phyloP scores from a whole-genome alignment of 2,113 vertebrate genomes.

The Sigmodon hispidus region DNA sequence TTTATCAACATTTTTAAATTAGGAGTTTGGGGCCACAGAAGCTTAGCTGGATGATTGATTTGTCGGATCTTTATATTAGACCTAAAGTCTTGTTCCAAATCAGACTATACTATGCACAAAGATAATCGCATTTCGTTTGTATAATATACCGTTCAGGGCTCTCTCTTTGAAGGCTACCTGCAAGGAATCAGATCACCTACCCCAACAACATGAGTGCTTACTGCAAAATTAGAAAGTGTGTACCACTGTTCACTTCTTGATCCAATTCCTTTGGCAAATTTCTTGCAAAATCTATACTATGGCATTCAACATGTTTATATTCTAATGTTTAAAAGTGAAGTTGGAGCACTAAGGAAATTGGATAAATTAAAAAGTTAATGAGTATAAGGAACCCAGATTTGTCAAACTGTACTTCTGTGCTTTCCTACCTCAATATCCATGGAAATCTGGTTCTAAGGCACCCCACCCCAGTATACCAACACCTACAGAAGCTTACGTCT shows the following conservation, averaged over 20 bases:
- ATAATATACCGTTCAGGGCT: constrained; percentile 79
- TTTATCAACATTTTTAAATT: constrained; percentile 94
- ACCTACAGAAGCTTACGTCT: background rate
- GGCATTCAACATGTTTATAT: constrained; percentile 49
- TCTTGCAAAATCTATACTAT: constrained; percentile 67
- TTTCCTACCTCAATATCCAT: background rate
- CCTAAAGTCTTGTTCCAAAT: constrained; percentile 86
- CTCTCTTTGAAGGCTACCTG: constrained; percentile 82
- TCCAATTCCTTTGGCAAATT: constrained; percentile 77
- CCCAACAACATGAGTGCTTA: constrained; percentile 73
- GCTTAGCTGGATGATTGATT: constrained; percentile 91
- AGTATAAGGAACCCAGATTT: constrained; percentile 1
- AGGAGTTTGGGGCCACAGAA: constrained; percentile 90
- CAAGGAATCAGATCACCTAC: constrained; percentile 84
- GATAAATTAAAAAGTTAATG: constrained; percentile 60
- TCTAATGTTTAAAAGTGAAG: constrained; percentile 55
- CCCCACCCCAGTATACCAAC: background rate
- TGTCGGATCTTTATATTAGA: constrained; percentile 87
- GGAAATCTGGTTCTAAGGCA: background rate
- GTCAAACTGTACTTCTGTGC: background rate
- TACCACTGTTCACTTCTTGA: constrained; percentile 68
- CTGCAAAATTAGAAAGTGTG: constrained; percentile 79
- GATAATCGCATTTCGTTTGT: constrained; percentile 84
- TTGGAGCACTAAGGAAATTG: constrained; percentile 67
- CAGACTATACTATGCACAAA: constrained; percentile 83